Percentiles rank a stretch among this genome's conserved stretches.
These are phyloP conservation scores for Eupsittula cactorum DNA, from an alignment of 2,113 vertebrate genomes.

Conservation along the genomic window DNA sequence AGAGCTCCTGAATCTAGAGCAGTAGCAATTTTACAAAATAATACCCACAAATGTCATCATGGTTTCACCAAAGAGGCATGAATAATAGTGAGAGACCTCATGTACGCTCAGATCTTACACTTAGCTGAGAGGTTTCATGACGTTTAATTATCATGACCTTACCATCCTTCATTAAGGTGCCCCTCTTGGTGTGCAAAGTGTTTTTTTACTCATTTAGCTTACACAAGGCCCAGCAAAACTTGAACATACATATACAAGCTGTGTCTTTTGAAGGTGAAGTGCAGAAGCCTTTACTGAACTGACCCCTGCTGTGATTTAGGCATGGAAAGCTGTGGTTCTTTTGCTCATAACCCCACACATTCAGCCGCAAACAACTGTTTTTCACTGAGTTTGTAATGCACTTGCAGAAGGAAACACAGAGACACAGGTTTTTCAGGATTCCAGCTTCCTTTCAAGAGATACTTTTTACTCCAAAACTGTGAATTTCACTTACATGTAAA, in stretches of 20 bases:
- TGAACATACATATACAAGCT: background rate
- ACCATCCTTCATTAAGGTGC: background rate
- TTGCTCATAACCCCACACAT: background rate
- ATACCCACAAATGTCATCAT: background rate
- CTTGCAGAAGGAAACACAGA: background rate
- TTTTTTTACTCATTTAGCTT: background rate
- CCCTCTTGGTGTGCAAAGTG: background rate
- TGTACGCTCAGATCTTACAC: background rate
- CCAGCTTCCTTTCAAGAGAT: background rate
- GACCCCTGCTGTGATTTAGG: background rate
- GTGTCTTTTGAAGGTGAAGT: background rate
- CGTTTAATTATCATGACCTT: slow-evolving; percentile 12
- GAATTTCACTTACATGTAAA: background rate
- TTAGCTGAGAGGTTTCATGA: background rate
- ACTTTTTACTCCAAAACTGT: background rate
- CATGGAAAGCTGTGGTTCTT: background rate
- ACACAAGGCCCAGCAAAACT: background rate
- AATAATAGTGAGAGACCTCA: slow-evolving; percentile 26
- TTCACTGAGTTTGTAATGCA: background rate
- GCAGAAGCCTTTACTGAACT: background rate
- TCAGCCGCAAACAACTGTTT: background rate
- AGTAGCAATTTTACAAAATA: slow-evolving; percentile 44
- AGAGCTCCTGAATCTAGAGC: background rate
- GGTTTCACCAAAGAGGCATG: background rate
- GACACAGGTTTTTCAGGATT: background rate